phyloP scores from a whole-genome alignment of 2,797 vertebrate species.

The Morus bassanus region DNA sequence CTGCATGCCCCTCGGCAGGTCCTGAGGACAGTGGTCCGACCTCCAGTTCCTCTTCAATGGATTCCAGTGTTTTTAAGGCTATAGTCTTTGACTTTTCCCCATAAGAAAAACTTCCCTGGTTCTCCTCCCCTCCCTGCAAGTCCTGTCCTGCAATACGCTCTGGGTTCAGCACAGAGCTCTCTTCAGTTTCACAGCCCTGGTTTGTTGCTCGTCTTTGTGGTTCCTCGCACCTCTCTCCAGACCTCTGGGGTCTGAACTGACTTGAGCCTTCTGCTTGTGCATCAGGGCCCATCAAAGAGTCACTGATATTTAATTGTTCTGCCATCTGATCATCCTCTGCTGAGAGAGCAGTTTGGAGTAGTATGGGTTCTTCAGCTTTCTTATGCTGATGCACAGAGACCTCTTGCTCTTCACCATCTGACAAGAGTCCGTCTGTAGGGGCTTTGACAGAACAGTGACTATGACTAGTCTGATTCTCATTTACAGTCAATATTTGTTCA shows the following conservation, averaged over 20 bases:
- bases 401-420: background rate
- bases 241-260: background rate
- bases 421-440: background rate
- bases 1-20: background rate
- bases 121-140: background rate
- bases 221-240: background rate
- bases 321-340: background rate
- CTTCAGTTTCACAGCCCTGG: background rate
- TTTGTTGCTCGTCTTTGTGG: background rate
- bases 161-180: background rate
- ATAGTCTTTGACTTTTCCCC: background rate
- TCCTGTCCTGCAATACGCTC: background rate
- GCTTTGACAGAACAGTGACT: background rate
- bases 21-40: background rate
- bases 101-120: background rate
- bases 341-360: background rate
- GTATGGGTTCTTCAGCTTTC: background rate
- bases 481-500: background rate
- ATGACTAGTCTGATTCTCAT: background rate
- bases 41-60: slow-evolving; percentile 21
- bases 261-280: background rate
- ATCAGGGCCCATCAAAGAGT: background rate
- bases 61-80: slow-evolving; percentile 32
- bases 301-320: background rate
- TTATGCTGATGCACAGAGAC: background rate